phyloP scores from a whole-genome alignment of 23 tunicate species.

The Clavelina lepadiformis region DNA sequence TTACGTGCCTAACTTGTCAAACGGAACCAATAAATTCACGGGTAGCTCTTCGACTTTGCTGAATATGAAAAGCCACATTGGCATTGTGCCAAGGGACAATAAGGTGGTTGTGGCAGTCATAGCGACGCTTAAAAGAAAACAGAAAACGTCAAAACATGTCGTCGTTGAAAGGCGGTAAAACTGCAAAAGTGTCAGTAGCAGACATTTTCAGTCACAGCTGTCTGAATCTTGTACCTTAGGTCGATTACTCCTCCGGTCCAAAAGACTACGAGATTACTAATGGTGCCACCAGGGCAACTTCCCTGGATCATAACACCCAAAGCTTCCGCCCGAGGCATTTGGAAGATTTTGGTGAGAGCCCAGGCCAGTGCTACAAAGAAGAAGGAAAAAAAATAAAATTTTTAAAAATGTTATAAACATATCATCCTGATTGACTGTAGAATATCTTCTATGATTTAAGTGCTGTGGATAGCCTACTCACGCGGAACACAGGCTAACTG shows the following conservation, averaged over 20 bases:
- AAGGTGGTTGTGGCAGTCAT: neutral
- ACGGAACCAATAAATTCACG: neutral
- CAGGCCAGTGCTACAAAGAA: conserved; percentile 27
- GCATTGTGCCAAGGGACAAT: neutral
- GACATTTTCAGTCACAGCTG: too few species aligned
- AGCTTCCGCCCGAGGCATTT: neutral
- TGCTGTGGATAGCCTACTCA: too few species aligned
- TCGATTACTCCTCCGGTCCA: conserved; percentile 26
- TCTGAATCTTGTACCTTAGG: too few species aligned
- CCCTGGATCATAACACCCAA: conserved; percentile 36
- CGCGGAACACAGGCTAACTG: conserved; percentile 2
- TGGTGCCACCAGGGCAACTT: conserved; percentile 22
- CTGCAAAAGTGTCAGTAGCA: too few species aligned
- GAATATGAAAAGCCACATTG: neutral
- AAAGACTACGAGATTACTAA: conserved; percentile 29
- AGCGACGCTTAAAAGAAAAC: too few species aligned
- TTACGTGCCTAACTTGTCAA: neutral
- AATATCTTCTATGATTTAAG: too few species aligned
- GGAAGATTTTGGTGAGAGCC: too few species aligned
- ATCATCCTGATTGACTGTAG: too few species aligned
- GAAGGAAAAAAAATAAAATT: too few species aligned
- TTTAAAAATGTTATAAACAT: too few species aligned
- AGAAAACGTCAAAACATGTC: too few species aligned
- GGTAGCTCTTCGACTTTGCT: neutral
- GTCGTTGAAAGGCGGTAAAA: too few species aligned